Evolutionary conservation across 2,797 vertebrate genomes (phyloP), one percentile per base, ranked within the genome.

Genomic region (Phalloptychus januarius): DNA sequence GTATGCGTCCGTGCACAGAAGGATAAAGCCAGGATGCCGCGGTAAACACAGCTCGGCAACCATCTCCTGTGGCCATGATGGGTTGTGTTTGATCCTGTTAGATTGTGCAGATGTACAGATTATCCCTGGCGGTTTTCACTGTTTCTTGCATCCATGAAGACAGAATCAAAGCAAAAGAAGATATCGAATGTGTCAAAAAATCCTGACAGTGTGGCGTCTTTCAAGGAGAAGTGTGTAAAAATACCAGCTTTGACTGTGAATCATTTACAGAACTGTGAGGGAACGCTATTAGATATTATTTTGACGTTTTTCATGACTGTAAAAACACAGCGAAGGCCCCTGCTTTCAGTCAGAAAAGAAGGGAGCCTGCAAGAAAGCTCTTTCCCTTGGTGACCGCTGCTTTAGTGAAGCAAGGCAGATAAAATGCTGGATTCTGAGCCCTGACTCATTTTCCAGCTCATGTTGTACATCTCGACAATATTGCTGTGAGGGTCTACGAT

Each of bases 341-440:
- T 87, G 75, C 85, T 90, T 91, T 80, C 76, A 74, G 80, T 73
- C 72, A 73, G 81, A 79, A 83, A 78, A 83, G 80, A 85, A n/a
- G 48, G 87, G 80, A 78, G 79, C 77, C 78, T 88, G 83, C 79
- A 83, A 90, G 85, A 88, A 87, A 80, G 81, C 83, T 76, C 79
- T 85, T 77, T 93, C 86, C 91, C 91, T 84, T 87, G 90, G 90
- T 93, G 91, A 85, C 88, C 84, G 25, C 90, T 83, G 88, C 87
- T 92, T 95, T 93, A 92, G 94, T 94, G 92, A 95, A 94, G 93
- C 91, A 94, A 94, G 91, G 91, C 87, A 85, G 89, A 94, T 95
- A 94, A 94, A 95, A 91, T 90, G 90, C 84, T 84, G 46, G 82
- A 87, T 93, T 93, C 87, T 85, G 85, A 94, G 92, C 90, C 89